Conservation (phyloP, 2,888 invertebrate genomes). For the Macaria notata region DNA sequence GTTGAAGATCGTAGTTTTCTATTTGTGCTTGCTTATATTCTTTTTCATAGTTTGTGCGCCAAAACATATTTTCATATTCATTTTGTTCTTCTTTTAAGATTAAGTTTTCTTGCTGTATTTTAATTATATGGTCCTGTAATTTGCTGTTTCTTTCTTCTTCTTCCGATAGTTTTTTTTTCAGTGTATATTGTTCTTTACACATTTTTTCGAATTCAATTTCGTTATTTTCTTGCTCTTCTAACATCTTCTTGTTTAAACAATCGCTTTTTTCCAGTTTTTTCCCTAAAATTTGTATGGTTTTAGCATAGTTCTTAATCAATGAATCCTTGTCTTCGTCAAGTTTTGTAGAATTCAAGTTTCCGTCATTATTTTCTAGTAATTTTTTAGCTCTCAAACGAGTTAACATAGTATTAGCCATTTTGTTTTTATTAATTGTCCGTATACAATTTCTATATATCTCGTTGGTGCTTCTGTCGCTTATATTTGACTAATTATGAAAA, state of each 20-base stretch:
- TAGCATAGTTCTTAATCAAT: background rate
- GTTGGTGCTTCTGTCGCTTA: too few relatives aligned
- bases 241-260: background rate
- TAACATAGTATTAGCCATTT: too few relatives aligned
- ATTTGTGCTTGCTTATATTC: background rate
- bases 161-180: background rate
- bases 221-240: slow-evolving; percentile 2
- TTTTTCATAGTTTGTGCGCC: background rate
- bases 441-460: too few relatives aligned
- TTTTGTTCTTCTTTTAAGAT: background rate
- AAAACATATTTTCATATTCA: background rate
- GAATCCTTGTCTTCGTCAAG: background rate
- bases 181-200: background rate
- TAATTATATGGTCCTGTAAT: slow-evolving; percentile 3
- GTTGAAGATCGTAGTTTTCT: background rate
- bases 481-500: too few relatives aligned
- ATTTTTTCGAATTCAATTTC: slow-evolving; percentile 2
- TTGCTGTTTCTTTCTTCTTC: slow-evolving; percentile 2
- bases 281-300: background rate
- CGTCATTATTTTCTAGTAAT: too few relatives aligned
- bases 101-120: background rate
- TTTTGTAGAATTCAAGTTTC: background rate
- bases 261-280: background rate
- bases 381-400: too few relatives aligned
- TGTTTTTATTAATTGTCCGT: too few relatives aligned